phyloP scores from a whole-genome alignment of 2,113 vertebrate species.

The Thalassarche chlororhynchos region DNA sequence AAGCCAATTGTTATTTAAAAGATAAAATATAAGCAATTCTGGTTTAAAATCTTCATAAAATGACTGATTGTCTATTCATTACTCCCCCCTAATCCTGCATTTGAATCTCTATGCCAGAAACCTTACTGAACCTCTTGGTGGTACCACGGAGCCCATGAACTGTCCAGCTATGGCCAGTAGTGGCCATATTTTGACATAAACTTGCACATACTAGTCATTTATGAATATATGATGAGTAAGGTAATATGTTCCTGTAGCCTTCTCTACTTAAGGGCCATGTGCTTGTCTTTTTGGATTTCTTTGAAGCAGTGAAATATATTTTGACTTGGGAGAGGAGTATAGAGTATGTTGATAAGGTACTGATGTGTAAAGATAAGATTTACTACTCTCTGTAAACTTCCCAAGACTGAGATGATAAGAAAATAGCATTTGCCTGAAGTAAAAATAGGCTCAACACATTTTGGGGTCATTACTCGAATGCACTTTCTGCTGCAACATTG shows the following conservation, averaged over 20 bases:
- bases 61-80: background rate
- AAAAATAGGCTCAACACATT: background rate
- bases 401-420: background rate
- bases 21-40: background rate
- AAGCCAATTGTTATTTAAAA: constrained; percentile 24
- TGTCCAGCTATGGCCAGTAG: background rate
- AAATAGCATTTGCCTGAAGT: background rate
- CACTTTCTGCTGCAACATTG: background rate
- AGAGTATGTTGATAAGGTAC: background rate
- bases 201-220: background rate
- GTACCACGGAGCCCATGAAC: background rate
- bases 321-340: background rate
- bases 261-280: background rate
- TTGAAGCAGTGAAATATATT: background rate
- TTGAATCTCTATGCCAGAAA: background rate
- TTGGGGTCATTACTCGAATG: background rate
- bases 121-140: background rate
- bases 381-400: background rate
- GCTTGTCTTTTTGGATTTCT: background rate
- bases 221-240: background rate
- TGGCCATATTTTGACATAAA: background rate
- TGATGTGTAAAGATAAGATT: background rate
- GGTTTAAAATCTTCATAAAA: background rate
- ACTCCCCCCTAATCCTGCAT: background rate
- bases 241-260: background rate